Evolutionary conservation across 1,140 invertebrate genomes (phyloP).

Genomic region (Hetaerina americana): DNA sequence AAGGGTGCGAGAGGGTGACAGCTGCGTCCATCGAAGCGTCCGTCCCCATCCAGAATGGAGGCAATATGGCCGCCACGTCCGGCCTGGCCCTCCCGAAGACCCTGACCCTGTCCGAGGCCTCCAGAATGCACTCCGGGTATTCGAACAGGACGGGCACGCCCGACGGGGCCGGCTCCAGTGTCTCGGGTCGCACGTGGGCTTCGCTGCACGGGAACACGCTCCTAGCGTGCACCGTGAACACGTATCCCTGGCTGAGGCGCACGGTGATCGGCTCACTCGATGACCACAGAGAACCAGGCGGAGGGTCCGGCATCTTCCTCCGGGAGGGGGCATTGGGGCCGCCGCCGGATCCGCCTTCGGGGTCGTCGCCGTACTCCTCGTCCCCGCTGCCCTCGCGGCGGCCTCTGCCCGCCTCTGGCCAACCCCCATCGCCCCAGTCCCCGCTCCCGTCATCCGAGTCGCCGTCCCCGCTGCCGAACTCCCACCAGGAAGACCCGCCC

Average conservation of each 20-base stretch:
- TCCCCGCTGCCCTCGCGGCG: neutral
- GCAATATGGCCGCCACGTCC: neutral
- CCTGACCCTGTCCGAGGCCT: constrained; percentile 54
- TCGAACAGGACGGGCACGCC: constrained; percentile 50
- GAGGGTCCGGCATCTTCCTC: neutral
- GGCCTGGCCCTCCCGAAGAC: constrained; percentile 44
- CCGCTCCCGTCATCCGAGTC: neutral
- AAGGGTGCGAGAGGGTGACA: neutral
- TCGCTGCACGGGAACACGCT: neutral
- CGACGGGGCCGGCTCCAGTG: neutral
- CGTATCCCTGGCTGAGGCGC: neutral
- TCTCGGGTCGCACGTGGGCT: neutral
- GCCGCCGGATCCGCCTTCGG: neutral
- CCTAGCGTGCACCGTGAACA: neutral
- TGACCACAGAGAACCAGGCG: neutral
- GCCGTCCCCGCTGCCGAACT: neutral
- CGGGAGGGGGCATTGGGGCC: neutral
- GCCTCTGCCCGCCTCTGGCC: neutral
- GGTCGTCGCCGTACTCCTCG: neutral
- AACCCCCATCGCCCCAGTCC: neutral
- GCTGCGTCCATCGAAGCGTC: constrained; percentile 44
- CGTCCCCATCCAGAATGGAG: constrained; percentile 49
- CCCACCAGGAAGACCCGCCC: too few relatives aligned
- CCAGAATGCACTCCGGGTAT: constrained; percentile 64
- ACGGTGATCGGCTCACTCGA: neutral